A percentile compares a stretch with the other conserved stretches of the same genome.
These are phyloP conservation scores for Gallirallus australis DNA, from an alignment of 2,797 vertebrate genomes.

Conservation along the genomic window DNA sequence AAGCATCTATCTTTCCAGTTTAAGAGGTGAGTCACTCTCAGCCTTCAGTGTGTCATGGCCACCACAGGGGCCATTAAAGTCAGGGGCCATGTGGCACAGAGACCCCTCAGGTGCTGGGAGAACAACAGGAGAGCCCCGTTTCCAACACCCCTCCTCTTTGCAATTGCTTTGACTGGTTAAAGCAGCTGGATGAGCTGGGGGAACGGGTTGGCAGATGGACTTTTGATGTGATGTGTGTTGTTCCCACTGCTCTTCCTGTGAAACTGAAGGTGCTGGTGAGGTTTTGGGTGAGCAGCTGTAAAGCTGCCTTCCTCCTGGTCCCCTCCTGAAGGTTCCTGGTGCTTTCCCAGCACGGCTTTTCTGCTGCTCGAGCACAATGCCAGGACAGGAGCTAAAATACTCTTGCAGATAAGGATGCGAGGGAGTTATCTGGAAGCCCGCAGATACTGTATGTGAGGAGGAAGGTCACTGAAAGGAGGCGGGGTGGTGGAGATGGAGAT, in stretches of 20 bases:
- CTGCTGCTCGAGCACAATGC: not conserved
- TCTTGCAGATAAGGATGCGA: conserved; percentile 29
- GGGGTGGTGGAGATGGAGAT: conserved; percentile 15
- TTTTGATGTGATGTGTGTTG: not conserved
- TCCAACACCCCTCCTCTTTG: accelerated
- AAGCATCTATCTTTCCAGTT: not conserved
- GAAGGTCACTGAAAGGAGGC: conserved; percentile 23
- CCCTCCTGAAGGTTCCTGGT: not conserved
- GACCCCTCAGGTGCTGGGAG: accelerated
- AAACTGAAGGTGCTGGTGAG: not conserved
- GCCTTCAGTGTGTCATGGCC: not conserved
- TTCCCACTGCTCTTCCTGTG: accelerated
- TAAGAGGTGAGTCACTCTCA: not conserved
- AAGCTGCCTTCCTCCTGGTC: not conserved
- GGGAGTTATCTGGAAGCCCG: conserved; percentile 42
- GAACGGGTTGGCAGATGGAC: not conserved
- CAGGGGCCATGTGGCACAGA: accelerated
- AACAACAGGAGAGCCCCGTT: accelerated
- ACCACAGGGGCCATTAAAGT: not conserved
- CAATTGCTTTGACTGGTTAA: not conserved
- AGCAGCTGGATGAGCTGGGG: not conserved
- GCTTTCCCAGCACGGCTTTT: not conserved
- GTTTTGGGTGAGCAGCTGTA: not conserved
- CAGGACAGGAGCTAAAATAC: not conserved
- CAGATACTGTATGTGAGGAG: not conserved